Evolutionary conservation across 2,888 invertebrate genomes (phyloP), one percentile per base, ranked within the genome.

Genomic region (Heliconius ethilla): DNA sequence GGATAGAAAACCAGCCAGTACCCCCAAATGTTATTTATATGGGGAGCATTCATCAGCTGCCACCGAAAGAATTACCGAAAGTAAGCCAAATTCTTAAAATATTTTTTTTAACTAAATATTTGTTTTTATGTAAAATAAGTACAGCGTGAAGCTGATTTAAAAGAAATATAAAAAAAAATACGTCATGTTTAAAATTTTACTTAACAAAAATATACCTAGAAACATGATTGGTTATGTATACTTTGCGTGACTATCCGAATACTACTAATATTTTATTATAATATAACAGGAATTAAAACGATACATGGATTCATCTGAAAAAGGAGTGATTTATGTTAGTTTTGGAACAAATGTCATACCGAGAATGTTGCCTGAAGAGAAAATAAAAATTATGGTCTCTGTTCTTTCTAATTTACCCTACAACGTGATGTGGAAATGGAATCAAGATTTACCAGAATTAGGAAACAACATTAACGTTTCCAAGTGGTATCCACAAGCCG

Each of bases 1-100:
- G 89, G 83, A 87, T 88, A 10, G 82, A 83, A 5, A 88, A 86
- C 70, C 85, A 89, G 13, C 94, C 95, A 1, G 84, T 90, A 11
- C 89, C 93, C 18, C 92, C 94, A 0, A 88, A 86, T 76, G 85
- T 92, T 6, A 80, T 94, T 1, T 88, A 89, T 75, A 87, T 93
- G 73, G 92, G 94, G 70, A 92, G 93, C 3, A 81, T 91, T 62
- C 94, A 93, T 79, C 84, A 90, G 29, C 87, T 86, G 10, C 85
- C 86, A 22, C 79, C 86, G 5, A 87, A 89, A 75, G 84, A 89
- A 25, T 83, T 95, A 55, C 91, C 93, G 6, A 80, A 77, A 76
- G 80, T 80, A 78, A 76, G 75, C n/a, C 11, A 13, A 33, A 33
- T 7, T 33, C 33, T 33, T 33, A 33, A 33, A 33, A 33, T 33